phyloP scores from a whole-genome alignment of 2,888 invertebrate genomes.

The Zonitis immaculata region DNA sequence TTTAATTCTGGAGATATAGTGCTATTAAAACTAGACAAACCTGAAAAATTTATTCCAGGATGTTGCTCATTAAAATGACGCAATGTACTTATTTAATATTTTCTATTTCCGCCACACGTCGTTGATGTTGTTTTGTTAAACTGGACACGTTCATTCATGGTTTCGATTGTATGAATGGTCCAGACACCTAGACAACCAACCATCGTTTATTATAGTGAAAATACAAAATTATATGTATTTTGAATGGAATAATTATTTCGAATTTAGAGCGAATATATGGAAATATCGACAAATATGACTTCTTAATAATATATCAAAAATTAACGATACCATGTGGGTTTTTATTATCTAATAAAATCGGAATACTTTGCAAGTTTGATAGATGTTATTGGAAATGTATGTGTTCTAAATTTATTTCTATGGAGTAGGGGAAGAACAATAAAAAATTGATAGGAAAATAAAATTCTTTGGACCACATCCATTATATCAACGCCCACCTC shows the following conservation, averaged over 20 bases:
- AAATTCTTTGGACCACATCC: neutral
- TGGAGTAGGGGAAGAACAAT: neutral
- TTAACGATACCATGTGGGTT: conserved; percentile 18
- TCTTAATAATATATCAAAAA: conserved; percentile 11
- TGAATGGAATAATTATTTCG: too few species aligned
- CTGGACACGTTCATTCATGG: conserved; percentile 23
- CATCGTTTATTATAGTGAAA: too few species aligned
- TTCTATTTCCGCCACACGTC: conserved; percentile 26
- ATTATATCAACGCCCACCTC: too few species aligned
- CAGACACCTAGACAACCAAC: conserved; percentile 1
- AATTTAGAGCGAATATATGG: conserved; percentile 13
- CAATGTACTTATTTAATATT: conserved; percentile 28
- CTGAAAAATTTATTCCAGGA: conserved; percentile 31
- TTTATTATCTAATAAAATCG: conserved; percentile 17
- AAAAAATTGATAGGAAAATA: too few species aligned
- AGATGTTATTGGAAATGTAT: conserved; percentile 1
- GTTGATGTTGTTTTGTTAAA: conserved; percentile 15
- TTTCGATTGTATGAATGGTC: conserved; percentile 7
- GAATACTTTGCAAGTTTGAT: conserved; percentile 10
- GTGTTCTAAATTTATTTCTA: conserved; percentile 2
- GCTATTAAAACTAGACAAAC: conserved; percentile 32
- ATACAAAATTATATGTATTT: too few species aligned
- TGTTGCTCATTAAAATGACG: conserved; percentile 32
- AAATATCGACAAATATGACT: conserved; percentile 18
- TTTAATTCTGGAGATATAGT: conserved; percentile 27